Conservation (phyloP, 2,797 vertebrate genomes). For the Naso thynnoides region DNA sequence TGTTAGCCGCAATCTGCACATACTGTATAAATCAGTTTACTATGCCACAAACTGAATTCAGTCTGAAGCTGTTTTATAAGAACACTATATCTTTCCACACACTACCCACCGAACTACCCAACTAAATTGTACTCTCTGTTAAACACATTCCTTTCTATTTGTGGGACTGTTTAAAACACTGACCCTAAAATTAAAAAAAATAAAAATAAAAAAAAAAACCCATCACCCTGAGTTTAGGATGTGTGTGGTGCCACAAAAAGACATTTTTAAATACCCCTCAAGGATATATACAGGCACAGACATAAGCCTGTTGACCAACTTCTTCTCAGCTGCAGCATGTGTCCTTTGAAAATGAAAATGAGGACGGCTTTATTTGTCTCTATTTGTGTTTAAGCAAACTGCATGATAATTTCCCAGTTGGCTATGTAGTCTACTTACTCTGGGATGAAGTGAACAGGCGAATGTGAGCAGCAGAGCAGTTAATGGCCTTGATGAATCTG, state of each 20-base stretch:
- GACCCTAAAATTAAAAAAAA: slow-evolving; percentile 27
- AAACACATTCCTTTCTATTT: slow-evolving; percentile 50
- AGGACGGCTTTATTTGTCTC: slow-evolving; percentile 78
- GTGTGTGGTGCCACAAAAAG: slow-evolving; percentile 4
- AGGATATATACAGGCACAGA: slow-evolving; percentile 6
- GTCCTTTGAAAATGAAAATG: slow-evolving; percentile 75
- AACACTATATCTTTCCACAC: slow-evolving; percentile 49
- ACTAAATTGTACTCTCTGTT: slow-evolving; percentile 43
- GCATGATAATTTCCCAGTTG: slow-evolving; percentile 80
- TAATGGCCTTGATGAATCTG: slow-evolving; percentile 81
- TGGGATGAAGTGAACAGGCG: slow-evolving; percentile 71
- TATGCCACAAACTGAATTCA: slow-evolving; percentile 49
- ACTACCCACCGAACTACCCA: slow-evolving; percentile 20
- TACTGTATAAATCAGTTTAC: slow-evolving; percentile 69
- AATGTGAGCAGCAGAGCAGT: slow-evolving; percentile 74
- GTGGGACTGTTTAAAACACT: slow-evolving; percentile 38
- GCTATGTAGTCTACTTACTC: slow-evolving; percentile 76
- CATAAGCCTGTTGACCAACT: slow-evolving; percentile 49
- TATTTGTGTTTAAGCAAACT: slow-evolving; percentile 80
- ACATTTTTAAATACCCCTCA: slow-evolving; percentile 25
- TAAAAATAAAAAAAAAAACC: background rate
- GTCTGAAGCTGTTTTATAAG: slow-evolving; percentile 47
- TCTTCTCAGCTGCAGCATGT: slow-evolving; percentile 46
- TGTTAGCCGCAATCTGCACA: slow-evolving; percentile 50
- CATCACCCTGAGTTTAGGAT: slow-evolving; percentile 6